Percentiles rank a stretch among this genome's conserved stretches.
phyloP scores from a whole-genome alignment of 2,113 vertebrate species.

The Willisornis vidua region DNA sequence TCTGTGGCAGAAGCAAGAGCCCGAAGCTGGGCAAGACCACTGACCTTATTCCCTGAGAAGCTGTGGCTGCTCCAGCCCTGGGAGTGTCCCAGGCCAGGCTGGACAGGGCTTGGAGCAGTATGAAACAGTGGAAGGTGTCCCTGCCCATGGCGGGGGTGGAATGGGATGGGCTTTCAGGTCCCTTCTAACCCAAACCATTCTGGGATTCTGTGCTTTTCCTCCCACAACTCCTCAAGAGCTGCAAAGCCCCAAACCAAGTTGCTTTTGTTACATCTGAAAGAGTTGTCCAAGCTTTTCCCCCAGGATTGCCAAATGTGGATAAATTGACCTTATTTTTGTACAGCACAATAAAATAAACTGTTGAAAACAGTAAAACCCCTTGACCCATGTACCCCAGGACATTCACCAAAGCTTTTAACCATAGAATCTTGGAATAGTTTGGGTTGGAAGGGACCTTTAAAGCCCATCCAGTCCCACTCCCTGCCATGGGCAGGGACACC shows the following conservation, averaged over 20 bases:
- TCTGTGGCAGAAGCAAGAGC: background rate
- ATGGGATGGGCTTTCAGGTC: background rate
- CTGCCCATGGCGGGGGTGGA: background rate
- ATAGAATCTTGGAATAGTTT: background rate
- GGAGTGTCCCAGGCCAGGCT: background rate
- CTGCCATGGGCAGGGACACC: background rate
- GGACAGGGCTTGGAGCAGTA: accelerated
- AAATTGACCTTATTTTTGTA: background rate
- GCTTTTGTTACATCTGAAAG: background rate
- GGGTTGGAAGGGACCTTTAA: background rate
- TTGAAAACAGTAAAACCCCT: background rate
- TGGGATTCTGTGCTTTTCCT: background rate
- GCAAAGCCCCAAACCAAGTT: background rate
- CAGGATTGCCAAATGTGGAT: background rate
- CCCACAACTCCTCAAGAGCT: background rate
- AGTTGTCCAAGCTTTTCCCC: background rate
- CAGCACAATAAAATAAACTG: background rate
- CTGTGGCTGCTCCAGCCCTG: background rate
- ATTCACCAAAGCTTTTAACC: background rate
- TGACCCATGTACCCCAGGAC: background rate
- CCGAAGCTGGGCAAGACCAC: accelerated
- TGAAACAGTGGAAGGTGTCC: background rate
- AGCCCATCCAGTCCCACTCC: accelerated
- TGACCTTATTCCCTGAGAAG: background rate
- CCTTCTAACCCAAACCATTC: background rate